Percentiles rank a stretch among this genome's conserved stretches.
Evolutionary conservation across 1,140 invertebrate genomes (phyloP).

Genomic region (Semibalanus balanoides): DNA sequence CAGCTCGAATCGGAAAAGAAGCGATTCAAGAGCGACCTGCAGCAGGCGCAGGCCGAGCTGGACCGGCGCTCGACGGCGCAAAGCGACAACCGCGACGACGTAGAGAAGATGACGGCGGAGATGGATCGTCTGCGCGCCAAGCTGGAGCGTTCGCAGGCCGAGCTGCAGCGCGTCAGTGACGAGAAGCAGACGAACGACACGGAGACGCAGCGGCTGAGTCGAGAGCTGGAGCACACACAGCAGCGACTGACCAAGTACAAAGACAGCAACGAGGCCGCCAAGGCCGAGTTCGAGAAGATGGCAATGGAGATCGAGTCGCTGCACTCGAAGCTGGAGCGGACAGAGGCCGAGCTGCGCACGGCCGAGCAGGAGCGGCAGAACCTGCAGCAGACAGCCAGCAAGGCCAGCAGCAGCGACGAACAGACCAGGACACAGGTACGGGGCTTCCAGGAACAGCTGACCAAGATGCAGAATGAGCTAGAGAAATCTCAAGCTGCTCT

Average conservation of each 20-base stretch:
- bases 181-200: constrained; percentile 44
- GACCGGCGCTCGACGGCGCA: constrained; percentile 25
- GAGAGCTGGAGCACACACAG: constrained; percentile 73
- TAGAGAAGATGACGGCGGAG: constrained; percentile 26
- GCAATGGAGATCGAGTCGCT: constrained; percentile 58
- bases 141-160: constrained; percentile 22
- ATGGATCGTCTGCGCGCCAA: constrained; percentile 25
- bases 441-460: neutral
- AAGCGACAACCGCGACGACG: constrained; percentile 23
- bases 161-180: constrained; percentile 30
- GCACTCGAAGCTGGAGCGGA: constrained; percentile 43
- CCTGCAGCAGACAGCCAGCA: constrained; percentile 14
- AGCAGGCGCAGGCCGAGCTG: constrained; percentile 36
- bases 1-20: constrained; percentile 36
- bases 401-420: constrained; percentile 8
- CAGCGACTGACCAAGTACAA: constrained; percentile 62
- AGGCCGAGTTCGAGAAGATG: constrained; percentile 68
- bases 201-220: constrained; percentile 63
- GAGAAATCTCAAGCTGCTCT: neutral
- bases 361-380: constrained; percentile 34
- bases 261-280: constrained; percentile 55
- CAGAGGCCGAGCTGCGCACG: constrained; percentile 40
- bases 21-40: constrained; percentile 32
- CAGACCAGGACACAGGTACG: neutral
- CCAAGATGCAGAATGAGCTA: neutral